phyloP scores from a whole-genome alignment of 1,140 invertebrate species.

The Bombus pyrosoma region DNA sequence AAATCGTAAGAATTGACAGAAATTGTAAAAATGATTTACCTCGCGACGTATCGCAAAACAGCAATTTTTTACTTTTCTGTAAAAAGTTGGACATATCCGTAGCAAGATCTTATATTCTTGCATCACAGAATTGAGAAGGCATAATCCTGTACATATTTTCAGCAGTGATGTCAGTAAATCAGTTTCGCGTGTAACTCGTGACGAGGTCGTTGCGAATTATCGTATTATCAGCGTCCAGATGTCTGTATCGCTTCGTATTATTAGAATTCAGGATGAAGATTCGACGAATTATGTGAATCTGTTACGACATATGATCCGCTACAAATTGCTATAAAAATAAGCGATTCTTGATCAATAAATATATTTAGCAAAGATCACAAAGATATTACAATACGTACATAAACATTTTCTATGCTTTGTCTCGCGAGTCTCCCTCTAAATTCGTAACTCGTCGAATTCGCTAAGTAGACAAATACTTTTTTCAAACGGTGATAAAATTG shows the following conservation, averaged over 20 bases:
- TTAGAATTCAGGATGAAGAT: neutral
- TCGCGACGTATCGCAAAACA: no score
- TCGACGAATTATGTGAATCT: neutral
- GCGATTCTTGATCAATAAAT: neutral
- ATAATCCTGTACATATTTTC: slow-evolving; percentile 20
- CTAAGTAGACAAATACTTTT: no score
- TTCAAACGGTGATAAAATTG: no score
- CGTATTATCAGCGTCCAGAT: slow-evolving; percentile 18
- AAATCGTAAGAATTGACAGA: no score
- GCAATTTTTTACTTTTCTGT: no score
- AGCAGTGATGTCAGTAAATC: slow-evolving; percentile 48
- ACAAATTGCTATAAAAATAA: neutral
- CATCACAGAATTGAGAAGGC: neutral
- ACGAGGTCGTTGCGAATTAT: slow-evolving; percentile 34
- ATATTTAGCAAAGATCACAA: no score
- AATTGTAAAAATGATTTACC: no score
- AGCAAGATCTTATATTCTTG: neutral
- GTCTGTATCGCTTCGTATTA: neutral
- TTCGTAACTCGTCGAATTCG: no score
- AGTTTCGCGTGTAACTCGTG: slow-evolving; percentile 18
- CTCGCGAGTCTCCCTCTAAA: rapidly evolving
- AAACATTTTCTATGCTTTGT: no score
- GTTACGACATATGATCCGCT: neutral
- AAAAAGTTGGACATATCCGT: no score
- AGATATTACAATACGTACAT: no score